These are phyloP conservation scores for Gallinago paraguaiae DNA, from an alignment of 2,113 vertebrate species.

Conservation along the genomic window DNA sequence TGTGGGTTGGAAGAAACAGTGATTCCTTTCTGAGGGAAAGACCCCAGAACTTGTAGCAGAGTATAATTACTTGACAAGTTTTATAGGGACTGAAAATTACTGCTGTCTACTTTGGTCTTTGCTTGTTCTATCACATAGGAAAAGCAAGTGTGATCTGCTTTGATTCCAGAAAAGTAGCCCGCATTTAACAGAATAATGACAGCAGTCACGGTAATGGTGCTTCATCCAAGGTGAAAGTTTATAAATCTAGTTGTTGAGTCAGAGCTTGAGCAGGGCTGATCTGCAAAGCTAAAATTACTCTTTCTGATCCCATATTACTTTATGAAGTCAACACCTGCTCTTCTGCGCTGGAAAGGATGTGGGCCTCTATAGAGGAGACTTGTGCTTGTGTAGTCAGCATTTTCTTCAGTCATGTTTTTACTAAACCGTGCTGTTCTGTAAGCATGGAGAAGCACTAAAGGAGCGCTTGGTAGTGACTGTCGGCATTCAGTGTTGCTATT, in stretches of 20 bases:
- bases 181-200: not conserved
- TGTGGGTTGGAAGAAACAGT: not conserved
- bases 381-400: not conserved
- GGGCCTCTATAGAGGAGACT: not conserved
- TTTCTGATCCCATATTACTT: not conserved
- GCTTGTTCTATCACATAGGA: not conserved
- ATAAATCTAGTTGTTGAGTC: not conserved
- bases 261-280: not conserved
- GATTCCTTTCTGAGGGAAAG: not conserved
- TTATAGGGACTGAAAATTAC: not conserved
- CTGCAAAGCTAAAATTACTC: not conserved
- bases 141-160: not conserved
- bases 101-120: not conserved
- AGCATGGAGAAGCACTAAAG: not conserved
- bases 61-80: not conserved
- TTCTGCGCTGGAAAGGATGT: not conserved
- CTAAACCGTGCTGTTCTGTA: not conserved
- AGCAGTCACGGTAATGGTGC: not conserved
- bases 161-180: not conserved
- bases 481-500: not conserved
- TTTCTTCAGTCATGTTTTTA: not conserved
- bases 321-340: not conserved
- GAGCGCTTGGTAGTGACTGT: not conserved
- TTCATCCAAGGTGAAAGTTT: not conserved
- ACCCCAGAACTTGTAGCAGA: not conserved